Conservation (phyloP, 2,797 vertebrate genomes). For the Gymnopithys bicolor region DNA sequence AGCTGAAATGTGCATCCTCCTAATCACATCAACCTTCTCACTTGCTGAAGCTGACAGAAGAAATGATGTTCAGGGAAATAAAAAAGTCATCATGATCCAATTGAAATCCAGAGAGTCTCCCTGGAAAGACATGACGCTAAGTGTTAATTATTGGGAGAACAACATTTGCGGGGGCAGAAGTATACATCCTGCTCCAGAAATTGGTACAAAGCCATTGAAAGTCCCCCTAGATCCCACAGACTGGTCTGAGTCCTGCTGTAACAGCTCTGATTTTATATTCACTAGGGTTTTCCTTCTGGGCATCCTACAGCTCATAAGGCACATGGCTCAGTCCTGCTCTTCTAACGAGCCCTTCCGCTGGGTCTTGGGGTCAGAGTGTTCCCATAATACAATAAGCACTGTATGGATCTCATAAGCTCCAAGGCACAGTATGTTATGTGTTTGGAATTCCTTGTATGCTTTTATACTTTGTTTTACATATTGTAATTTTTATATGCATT, state of each 20-base stretch:
- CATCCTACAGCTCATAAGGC: conserved; percentile 48
- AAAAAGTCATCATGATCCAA: neutral
- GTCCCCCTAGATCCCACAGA: neutral
- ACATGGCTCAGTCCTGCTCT: conserved; percentile 21
- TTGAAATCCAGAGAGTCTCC: neutral
- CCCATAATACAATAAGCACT: conserved; percentile 60
- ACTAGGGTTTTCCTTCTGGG: conserved; percentile 48
- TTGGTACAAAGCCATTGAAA: conserved; percentile 13
- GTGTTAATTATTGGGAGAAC: conserved; percentile 18
- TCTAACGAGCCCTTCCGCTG: conserved; percentile 2
- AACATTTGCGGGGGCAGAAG: neutral
- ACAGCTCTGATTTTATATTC: conserved; percentile 11
- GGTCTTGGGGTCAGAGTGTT: conserved; percentile 67
- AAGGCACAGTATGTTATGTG: conserved; percentile 67
- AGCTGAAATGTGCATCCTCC: neutral
- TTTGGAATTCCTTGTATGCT: conserved; percentile 71
- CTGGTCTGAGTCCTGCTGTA: neutral
- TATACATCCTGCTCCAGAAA: conserved; percentile 3
- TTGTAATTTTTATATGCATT: conserved; percentile 68
- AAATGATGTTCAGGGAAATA: neutral
- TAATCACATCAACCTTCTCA: neutral
- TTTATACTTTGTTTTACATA: conserved; percentile 71
- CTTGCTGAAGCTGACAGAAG: neutral
- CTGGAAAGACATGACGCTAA: neutral
- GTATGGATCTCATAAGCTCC: conserved; percentile 67